Conservation (phyloP, 2,113 vertebrate species). For the Hemicordylus capensis region DNA sequence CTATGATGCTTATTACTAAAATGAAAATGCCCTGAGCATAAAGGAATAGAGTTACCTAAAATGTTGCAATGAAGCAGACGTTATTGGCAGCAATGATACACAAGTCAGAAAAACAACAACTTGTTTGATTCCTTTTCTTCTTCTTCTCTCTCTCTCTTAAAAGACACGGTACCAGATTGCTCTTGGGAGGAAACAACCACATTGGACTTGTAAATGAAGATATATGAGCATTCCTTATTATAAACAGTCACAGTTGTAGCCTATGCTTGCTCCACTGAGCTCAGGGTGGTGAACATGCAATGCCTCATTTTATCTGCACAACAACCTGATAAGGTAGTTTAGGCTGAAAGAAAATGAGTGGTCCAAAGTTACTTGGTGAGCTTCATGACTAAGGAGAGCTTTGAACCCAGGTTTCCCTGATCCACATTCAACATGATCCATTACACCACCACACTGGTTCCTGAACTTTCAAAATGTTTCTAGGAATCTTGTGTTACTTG, state of each 20-base stretch:
- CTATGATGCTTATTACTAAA: rapidly evolving
- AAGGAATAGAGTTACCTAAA: constrained; percentile 64
- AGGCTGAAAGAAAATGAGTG: background rate
- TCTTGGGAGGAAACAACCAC: constrained; percentile 52
- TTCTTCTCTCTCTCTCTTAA: background rate
- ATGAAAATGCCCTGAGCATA: constrained; percentile 51
- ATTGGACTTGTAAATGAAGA: constrained; percentile 49
- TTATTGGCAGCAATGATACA: constrained; percentile 62
- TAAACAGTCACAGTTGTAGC: background rate
- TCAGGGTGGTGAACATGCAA: background rate
- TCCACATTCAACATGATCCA: too few species aligned
- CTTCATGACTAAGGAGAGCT: too few species aligned
- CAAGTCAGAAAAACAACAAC: constrained; percentile 69
- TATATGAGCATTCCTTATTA: background rate
- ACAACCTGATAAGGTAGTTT: too few species aligned
- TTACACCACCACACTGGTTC: too few species aligned
- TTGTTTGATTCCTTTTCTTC: constrained; percentile 57
- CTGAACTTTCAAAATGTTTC: background rate
- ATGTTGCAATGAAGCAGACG: constrained; percentile 51
- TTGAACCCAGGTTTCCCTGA: too few species aligned
- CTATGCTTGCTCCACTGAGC: background rate
- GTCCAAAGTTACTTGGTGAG: too few species aligned
- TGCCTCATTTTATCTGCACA: too few species aligned
- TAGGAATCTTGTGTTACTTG: background rate
- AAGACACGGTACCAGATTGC: constrained; percentile 56